Conservation (phyloP, 2,888 invertebrate species). For the Atrina japonica region DNA sequence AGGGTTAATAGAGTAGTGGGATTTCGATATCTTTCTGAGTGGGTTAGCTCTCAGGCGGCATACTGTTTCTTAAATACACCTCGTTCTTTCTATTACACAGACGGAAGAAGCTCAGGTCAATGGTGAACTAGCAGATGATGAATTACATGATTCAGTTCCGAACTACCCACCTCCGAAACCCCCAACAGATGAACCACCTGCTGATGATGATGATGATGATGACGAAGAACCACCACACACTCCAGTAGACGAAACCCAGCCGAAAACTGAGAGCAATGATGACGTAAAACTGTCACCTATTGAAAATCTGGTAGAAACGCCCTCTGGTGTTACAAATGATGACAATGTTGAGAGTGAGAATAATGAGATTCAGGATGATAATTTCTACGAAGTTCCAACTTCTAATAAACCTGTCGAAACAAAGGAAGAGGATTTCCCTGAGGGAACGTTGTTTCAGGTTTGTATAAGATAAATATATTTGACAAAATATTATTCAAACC, state of each 20-base stretch:
- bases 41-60: too few relatives aligned
- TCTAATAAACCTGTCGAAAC: slow-evolving; percentile 66
- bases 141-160: slow-evolving; percentile 33
- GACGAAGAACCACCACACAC: not conserved
- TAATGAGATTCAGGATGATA: slow-evolving; percentile 41
- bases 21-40: too few relatives aligned
- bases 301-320: too few relatives aligned
- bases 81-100: not conserved
- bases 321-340: not conserved
- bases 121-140: slow-evolving; percentile 24
- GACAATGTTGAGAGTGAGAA: slow-evolving; percentile 33
- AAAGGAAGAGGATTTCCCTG: slow-evolving; percentile 53
- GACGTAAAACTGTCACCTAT: slow-evolving; percentile 13
- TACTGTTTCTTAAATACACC: too few relatives aligned
- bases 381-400: slow-evolving; percentile 62
- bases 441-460: slow-evolving; percentile 9
- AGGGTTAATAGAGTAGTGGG: too few relatives aligned
- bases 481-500: too few relatives aligned
- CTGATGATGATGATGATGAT: slow-evolving; percentile 1
- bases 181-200: slow-evolving; percentile 37
- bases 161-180: slow-evolving; percentile 46
- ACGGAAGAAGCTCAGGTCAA: slow-evolving; percentile 35
- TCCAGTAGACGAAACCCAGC: slow-evolving; percentile 11
- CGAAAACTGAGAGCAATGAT: slow-evolving; percentile 2
- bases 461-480: too few relatives aligned